A percentile compares a stretch with the other conserved stretches of the same genome.
Conservation (phyloP, 2,888 invertebrate species). For the Octonoba sinensis region DNA sequence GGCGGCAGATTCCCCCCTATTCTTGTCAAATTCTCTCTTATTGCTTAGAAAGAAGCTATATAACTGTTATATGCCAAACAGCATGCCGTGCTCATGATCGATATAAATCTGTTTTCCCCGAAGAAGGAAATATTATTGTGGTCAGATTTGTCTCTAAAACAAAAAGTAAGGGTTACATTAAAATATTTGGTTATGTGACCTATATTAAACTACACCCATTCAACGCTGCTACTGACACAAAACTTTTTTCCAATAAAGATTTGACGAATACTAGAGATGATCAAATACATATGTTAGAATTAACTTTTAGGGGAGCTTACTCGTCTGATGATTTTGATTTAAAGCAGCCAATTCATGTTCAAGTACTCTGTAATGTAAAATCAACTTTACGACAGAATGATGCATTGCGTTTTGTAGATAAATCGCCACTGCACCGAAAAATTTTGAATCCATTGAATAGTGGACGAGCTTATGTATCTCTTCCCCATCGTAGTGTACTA, state of each 20-base stretch:
- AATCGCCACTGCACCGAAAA: conserved; percentile 23
- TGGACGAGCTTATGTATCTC: not conserved
- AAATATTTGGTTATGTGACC: conserved; percentile 44
- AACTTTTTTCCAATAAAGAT: not conserved
- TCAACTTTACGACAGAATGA: conserved; percentile 48
- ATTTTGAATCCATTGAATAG: conserved; percentile 47
- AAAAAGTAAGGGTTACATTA: conserved; percentile 38
- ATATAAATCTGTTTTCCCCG: conserved; percentile 28
- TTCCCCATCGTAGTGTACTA: not conserved
- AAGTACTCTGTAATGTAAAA: conserved; percentile 41
- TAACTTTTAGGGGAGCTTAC: conserved; percentile 41
- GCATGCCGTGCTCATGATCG: conserved; percentile 20
- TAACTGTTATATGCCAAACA: conserved; percentile 36
- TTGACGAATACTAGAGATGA: conserved; percentile 14
- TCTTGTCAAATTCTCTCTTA: conserved; percentile 34
- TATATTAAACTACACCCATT: conserved; percentile 21
- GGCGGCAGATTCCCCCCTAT: conserved; percentile 18
- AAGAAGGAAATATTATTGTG: conserved; percentile 48
- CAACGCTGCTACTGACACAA: conserved; percentile 7
- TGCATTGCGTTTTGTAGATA: conserved; percentile 27
- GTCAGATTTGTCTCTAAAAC: conserved; percentile 34
- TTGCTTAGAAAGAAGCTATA: conserved; percentile 9
- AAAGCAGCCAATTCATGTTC: conserved; percentile 27
- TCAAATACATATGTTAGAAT: conserved; percentile 15
- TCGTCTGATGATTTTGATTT: conserved; percentile 41